phyloP scores from a whole-genome alignment of 2,888 invertebrate species.

The Syrphus vitripennis region DNA sequence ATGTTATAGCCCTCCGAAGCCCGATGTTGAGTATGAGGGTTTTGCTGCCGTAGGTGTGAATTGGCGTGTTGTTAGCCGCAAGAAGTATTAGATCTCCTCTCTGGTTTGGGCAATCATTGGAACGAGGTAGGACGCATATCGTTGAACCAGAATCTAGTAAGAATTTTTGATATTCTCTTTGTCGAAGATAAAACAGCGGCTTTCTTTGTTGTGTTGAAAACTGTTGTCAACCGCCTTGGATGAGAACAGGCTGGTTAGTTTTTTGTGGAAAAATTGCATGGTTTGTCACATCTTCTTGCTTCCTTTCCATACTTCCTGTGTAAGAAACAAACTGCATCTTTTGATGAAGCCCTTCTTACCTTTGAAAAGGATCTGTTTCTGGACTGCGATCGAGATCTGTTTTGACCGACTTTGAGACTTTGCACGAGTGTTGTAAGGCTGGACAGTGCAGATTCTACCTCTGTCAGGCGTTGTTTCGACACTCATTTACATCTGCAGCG shows the following conservation, averaged over 20 bases:
- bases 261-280: not conserved
- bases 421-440: not conserved
- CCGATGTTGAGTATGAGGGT: too few relatives aligned
- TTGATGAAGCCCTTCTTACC: too few relatives aligned
- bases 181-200: not conserved
- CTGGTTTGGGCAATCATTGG: too few relatives aligned
- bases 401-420: not conserved
- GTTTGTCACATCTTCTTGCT: too few relatives aligned
- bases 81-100: too few relatives aligned
- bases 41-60: too few relatives aligned
- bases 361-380: not conserved
- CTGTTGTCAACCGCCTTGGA: not conserved
- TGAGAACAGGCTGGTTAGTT: not conserved
- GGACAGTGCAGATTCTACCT: conserved; percentile 1
- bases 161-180: not conserved
- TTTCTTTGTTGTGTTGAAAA: not conserved
- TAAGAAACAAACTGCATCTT: too few relatives aligned
- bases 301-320: too few relatives aligned
- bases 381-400: not conserved
- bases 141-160: too few relatives aligned
- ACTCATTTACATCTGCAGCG: not conserved
- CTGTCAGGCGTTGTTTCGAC: conserved; percentile 1
- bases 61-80: too few relatives aligned
- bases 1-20: too few relatives aligned
- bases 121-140: too few relatives aligned